A percentile compares a stretch with the other conserved stretches of the same genome.
phyloP scores from a whole-genome alignment of 2,888 invertebrate genomes.

The Pseudococcus viburni region DNA sequence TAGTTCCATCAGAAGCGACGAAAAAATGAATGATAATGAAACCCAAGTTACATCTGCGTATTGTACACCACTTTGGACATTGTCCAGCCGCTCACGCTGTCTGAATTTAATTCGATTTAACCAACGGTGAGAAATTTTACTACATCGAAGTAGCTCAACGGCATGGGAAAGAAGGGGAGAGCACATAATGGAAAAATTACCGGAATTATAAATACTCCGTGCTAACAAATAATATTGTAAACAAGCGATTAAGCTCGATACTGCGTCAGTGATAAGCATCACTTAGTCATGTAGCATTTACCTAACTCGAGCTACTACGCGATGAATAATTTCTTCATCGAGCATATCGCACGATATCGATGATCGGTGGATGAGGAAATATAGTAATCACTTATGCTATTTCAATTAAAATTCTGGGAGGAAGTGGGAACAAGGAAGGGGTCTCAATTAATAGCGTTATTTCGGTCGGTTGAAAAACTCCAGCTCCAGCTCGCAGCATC shows the following conservation, averaged over 20 bases:
- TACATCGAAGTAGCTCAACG: neutral
- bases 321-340: neutral
- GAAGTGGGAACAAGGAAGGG: neutral
- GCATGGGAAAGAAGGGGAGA: neutral
- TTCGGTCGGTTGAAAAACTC: neutral
- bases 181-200: constrained; percentile 6
- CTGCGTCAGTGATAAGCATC: constrained; percentile 21
- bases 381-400: neutral
- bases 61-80: constrained; percentile 21
- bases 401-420: neutral
- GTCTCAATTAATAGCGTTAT: neutral
- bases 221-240: neutral
- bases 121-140: constrained; percentile 10
- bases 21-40: constrained; percentile 7
- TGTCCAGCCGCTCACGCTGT: constrained; percentile 43
- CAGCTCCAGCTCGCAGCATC: neutral
- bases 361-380: neutral
- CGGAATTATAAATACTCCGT: neutral
- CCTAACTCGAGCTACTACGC: neutral
- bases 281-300: neutral
- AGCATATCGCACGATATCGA: neutral
- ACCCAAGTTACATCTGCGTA: constrained; percentile 2
- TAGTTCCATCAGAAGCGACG: no score
- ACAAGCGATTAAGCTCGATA: constrained; percentile 7
- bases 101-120: constrained; percentile 42